Conservation (phyloP, 2,113 vertebrate genomes). For the Malurus melanocephalus region DNA sequence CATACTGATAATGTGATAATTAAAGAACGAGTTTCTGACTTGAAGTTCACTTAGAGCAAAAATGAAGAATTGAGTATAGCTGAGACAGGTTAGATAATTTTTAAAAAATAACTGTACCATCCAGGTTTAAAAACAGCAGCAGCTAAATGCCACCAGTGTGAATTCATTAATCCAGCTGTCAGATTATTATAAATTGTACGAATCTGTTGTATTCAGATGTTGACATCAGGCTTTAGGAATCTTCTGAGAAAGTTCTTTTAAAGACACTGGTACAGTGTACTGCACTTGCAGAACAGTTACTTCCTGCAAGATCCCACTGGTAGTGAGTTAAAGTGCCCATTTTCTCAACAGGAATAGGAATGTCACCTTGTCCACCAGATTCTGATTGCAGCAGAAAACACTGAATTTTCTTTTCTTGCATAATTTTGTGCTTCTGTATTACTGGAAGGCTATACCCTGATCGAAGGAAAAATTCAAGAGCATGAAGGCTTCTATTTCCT, state of each 20-base stretch:
- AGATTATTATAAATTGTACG: not conserved
- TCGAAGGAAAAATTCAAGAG: not conserved
- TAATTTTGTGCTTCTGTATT: slow-evolving; percentile 3
- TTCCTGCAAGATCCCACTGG: slow-evolving; percentile 2
- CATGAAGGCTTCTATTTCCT: slow-evolving; percentile 26
- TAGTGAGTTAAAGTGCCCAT: slow-evolving; percentile 30
- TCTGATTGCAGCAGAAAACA: not conserved
- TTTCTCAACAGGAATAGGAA: slow-evolving; percentile 21
- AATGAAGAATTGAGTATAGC: not conserved
- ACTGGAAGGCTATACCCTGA: slow-evolving; percentile 1
- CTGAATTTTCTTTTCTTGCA: not conserved
- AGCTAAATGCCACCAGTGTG: not conserved
- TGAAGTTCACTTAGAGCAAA: not conserved
- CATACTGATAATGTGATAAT: not conserved
- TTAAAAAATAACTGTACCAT: not conserved
- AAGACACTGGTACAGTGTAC: slow-evolving; percentile 52
- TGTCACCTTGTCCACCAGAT: not conserved
- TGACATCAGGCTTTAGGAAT: slow-evolving; percentile 9
- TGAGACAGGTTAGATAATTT: not conserved
- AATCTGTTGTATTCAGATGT: not conserved
- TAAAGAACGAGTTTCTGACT: not conserved
- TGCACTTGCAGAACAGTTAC: not conserved
- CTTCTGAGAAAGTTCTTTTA: not conserved
- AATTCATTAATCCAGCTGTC: not conserved
- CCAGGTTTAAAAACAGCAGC: not conserved